Evolutionary conservation across 2,888 invertebrate species (phyloP).

Genomic region (Andrena trimmerana): DNA sequence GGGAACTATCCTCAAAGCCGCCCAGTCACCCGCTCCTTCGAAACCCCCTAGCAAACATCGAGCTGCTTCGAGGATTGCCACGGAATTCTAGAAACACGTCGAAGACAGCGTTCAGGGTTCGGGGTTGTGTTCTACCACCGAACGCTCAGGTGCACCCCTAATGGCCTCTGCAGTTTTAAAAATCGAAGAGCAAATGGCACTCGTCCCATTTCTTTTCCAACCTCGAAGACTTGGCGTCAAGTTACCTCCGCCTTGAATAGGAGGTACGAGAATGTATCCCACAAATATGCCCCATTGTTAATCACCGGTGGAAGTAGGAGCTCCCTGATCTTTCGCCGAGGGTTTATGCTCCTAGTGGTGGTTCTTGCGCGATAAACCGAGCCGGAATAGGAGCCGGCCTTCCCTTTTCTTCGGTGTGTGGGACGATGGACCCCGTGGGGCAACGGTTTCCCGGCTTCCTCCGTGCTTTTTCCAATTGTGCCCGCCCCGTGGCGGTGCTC

Average conservation of each 20-base stretch:
- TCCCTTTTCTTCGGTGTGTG: slow-evolving; percentile 56
- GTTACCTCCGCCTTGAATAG: no score
- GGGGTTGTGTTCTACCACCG: neutral
- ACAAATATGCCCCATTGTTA: no score
- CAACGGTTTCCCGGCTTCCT: slow-evolving; percentile 67
- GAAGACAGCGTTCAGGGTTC: slow-evolving; percentile 39
- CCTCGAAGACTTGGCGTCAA: no score
- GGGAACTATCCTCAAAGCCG: slow-evolving; percentile 75
- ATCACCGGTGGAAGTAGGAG: neutral
- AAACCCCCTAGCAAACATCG: slow-evolving; percentile 80
- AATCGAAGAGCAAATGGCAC: no score
- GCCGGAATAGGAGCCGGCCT: slow-evolving; percentile 36
- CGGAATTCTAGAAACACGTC: slow-evolving; percentile 73
- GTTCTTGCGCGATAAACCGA: slow-evolving; percentile 42
- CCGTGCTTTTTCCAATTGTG: slow-evolving; percentile 77
- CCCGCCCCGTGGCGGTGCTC: slow-evolving; percentile 74
- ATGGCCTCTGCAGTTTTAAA: neutral
- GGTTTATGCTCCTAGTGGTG: neutral
- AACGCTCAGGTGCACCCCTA: slow-evolving; percentile 34
- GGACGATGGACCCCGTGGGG: slow-evolving; percentile 58
- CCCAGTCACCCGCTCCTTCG: slow-evolving; percentile 73
- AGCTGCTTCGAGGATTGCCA: slow-evolving; percentile 71
- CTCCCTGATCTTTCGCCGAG: neutral
- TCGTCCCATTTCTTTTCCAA: no score
- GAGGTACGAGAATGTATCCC: no score